Conservation (phyloP, 2,797 vertebrate genomes). For the Pteropus rufus region DNA sequence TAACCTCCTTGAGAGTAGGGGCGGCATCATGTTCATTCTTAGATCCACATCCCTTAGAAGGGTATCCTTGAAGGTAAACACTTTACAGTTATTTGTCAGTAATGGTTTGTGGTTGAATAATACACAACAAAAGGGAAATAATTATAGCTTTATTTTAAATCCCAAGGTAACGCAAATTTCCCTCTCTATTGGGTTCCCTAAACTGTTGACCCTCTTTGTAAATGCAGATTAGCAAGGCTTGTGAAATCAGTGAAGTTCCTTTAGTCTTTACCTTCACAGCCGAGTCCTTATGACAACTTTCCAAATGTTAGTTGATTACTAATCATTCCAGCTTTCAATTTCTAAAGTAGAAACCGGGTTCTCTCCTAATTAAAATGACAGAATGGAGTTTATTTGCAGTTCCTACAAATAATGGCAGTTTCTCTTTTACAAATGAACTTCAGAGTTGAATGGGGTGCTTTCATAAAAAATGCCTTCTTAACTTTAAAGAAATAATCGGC, state of each 20-base stretch:
- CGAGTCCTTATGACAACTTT: neutral
- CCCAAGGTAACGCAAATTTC: neutral
- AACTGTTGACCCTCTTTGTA: neutral
- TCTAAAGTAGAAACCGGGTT: slow-evolving; percentile 3
- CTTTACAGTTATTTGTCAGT: neutral
- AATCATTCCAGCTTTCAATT: neutral
- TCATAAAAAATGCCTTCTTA: neutral
- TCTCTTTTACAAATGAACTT: neutral
- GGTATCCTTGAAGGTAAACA: neutral
- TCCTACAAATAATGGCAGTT: neutral
- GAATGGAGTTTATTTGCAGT: neutral
- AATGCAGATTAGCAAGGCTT: neutral
- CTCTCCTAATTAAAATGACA: slow-evolving; percentile 5
- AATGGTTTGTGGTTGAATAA: neutral
- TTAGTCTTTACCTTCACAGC: neutral
- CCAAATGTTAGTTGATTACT: neutral
- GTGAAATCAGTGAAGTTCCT: neutral
- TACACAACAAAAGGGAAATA: neutral
- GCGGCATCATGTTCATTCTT: neutral
- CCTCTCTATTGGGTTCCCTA: neutral
- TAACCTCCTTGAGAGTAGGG: neutral
- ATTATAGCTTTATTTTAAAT: neutral
- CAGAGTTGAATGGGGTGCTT: neutral
- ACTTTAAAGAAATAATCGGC: neutral
- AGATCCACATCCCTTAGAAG: neutral